Evolutionary conservation across 2,888 invertebrate genomes (phyloP), one percentile per base, ranked within the genome.

Genomic region (Sphecodes monilicornis): DNA sequence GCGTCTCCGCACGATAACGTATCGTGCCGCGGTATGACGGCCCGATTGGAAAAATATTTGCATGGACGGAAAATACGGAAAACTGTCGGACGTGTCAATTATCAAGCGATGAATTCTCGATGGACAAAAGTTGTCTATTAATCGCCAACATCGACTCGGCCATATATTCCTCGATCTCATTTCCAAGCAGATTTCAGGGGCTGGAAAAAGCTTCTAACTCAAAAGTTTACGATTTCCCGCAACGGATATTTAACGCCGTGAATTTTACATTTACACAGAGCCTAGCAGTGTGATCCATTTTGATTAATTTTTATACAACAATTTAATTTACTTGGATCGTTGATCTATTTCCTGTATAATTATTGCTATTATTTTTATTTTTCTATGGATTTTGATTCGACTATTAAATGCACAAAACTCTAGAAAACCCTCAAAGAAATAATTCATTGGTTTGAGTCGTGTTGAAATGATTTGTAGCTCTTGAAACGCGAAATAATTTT

Each of bases 71-170:
- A 54, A 41, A 29, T 18, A 64, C 43, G 26, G 64, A 43, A 64
- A 50, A 54, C 73, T 68, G 32, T 79, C 73, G 73, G 43, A 74
- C 39, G 50, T 69, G 73, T 74, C 73, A 74, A 69, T 79, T 74
- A 79, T 36, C 41, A 22, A 16, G n/a, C 50, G 73, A 74, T 43
- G 41, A 32, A 57, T 73, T 66, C 66, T 2, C 50, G 29, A 22
- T 22, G 2, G 29, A 29, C 3, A 26, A 66, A 66, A 68, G n/a
- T n/a, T 50, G 66, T 66, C 36, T 39, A 50, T 54, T 36, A 26
- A 68, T 36, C 26, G 3, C 2, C 69, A n/a, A 43, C 57, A 29
- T 43, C 57, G 57, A 57, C 57, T 60, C 26, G 26, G 13, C 29
- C 29, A 13, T 29, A 29, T 16, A 4, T 11, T 16, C 60, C 26